Evolutionary conservation across 2,888 invertebrate genomes (phyloP), one percentile per base, ranked within the genome.

Genomic region (Euzophera pinguis): DNA sequence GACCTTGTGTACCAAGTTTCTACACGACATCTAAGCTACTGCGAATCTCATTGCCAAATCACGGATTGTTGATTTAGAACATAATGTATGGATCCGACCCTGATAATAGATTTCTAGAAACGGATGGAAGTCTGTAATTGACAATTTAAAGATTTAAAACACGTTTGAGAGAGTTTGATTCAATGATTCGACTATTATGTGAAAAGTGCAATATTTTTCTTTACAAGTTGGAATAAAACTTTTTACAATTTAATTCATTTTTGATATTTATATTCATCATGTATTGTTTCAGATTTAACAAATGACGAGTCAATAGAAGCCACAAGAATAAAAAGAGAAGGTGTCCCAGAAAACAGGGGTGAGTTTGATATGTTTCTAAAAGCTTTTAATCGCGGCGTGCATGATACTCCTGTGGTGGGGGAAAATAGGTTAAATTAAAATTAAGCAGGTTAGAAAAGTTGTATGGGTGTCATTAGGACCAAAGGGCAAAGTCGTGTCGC

Each of bases 321-420:
- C 43, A 75, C 88, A 55, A 84, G 90, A 61, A 82, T 87, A 67
- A 91, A 90, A 75, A 77, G 91, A 53, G 88, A 91, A 63, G 82
- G 84, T 53, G 86, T 84, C 62, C 84, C 84, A 58, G 90, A 87
- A 76, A 90, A 90, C 76, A 86, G 89, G 86, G 91, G 91, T 91
- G 67, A 77, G 90, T 73, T 58, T 57, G 58, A 41, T 45, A 38
- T 54, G 50, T 43, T 43, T 2, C 1, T 1, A 9, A 9, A 13
- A 16, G 9, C 6, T 39, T 3, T 37, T 14, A 16, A 16, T 12
- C 9, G 5, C 22, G 22, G 2, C 5, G 22, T 22, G 7, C 9
- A 10, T 10, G 39, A 17, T 39, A 13, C 39, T 10, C 9, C 10
- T 3, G 10, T 16, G 32, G 32, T 10, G n/a, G n/a, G n/a, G n/a